Evolutionary conservation across 2,888 invertebrate species (phyloP).

Genomic region (Thecocarcelia acutangulata): DNA sequence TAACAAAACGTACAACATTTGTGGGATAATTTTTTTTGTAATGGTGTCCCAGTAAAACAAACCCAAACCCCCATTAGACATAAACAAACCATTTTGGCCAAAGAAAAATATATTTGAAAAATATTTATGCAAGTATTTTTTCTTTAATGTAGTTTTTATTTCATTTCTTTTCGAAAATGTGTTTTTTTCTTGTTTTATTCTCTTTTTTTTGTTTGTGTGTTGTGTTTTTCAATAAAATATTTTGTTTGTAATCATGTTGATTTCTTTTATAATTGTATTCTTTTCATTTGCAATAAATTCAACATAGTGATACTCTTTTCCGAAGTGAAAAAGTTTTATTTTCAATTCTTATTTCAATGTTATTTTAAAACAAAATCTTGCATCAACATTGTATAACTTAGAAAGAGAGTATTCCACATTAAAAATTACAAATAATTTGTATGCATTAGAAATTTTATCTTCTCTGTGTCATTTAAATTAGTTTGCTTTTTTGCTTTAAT

Average conservation of each 20-base stretch:
- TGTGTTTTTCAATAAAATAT: constrained; percentile 69
- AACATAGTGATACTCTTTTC: constrained; percentile 59
- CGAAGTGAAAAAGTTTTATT: constrained; percentile 16
- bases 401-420: constrained; percentile 60
- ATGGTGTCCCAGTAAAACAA: too few relatives aligned
- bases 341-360: constrained; percentile 26
- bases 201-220: constrained; percentile 55
- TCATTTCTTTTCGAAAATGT: constrained; percentile 65
- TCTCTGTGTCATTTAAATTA: constrained; percentile 28
- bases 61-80: too few relatives aligned
- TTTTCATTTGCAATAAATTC: constrained; percentile 34
- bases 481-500: constrained; percentile 28
- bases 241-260: constrained; percentile 60
- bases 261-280: constrained; percentile 54
- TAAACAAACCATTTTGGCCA: too few relatives aligned
- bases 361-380: constrained; percentile 14
- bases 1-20: too few relatives aligned
- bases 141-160: constrained; percentile 64
- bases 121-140: constrained; percentile 1
- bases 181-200: constrained; percentile 51
- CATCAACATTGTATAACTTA: constrained; percentile 19
- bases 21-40: too few relatives aligned
- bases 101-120: background rate
- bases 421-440: constrained; percentile 49
- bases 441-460: constrained; percentile 2